Base-by-base conservation (phyloP, 64 coral and sea anemone species). In the Stylophora pistillata region DNA sequence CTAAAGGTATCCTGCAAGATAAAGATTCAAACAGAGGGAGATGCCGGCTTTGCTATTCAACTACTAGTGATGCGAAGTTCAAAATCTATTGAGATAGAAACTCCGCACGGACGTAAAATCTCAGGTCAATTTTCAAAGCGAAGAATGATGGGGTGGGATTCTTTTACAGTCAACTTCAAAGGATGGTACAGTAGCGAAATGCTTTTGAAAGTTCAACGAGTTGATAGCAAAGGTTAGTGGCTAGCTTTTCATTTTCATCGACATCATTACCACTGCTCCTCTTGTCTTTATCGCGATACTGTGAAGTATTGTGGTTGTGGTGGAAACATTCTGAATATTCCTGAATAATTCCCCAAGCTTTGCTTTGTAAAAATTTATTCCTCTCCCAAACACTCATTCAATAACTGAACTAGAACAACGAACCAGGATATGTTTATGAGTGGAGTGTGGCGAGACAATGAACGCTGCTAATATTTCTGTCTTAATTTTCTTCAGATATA, bases 161-260 rank as follows among this genome's bases (percentile, higher is more conserved):
- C 58, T 58, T 10, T 82, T 32, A 82, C 29, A 82, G 61, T 82
- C 21, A 25, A 23, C 65, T 82, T 82, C 15, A 9, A 65, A 9
- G 79, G 79, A 10, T 64, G 59, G 58, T 82, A 64, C 47, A 62
- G 58, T 20, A 82, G 56, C 27, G 58, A 82, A 63, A 31, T 82
- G 27, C 30, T 82, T 61, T 82, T 82, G 15, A 58, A 82, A 64
- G 10, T 82, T 21, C 27, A 82, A 17, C 57, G 79, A 18, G 58
- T 65, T 29, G 58, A 82, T 31, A 30, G 10, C 18, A 82, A 18
- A 30, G 79, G 79, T 82, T 30, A 65, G 79, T 47, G 37, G 17
- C 17, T 60, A 15, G 23, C 37, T 47, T 47, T 4, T 47, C 37
- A 47, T 7, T 47, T 7, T 47, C 37, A 47, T 47, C 7, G n/a